These are phyloP conservation scores for Mesochorus sp. DNA, from an alignment of 2,888 invertebrate genomes.

Conservation along the genomic window DNA sequence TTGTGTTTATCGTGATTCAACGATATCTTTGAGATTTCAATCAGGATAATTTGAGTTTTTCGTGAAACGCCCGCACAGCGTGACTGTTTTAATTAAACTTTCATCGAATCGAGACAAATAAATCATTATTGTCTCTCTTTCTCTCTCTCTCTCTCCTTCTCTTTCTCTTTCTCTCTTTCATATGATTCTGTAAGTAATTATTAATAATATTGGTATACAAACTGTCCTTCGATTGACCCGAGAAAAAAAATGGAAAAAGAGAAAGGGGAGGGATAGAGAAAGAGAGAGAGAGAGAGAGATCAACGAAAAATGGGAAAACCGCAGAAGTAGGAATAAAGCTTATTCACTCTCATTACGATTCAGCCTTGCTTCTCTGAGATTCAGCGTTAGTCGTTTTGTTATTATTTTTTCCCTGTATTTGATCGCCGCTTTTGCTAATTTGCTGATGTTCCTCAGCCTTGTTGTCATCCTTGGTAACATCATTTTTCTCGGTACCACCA, in stretches of 20 bases:
- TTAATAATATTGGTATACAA: neutral
- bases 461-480: constrained; percentile 56
- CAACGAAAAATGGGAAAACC: neutral
- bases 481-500: constrained; percentile 58
- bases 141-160: neutral
- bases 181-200: too few species aligned
- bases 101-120: too few species aligned
- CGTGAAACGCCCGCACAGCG: too few species aligned
- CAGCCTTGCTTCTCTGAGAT: constrained; percentile 73
- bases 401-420: constrained; percentile 71
- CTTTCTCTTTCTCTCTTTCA: neutral
- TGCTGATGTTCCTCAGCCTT: constrained; percentile 66
- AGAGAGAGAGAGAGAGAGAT: neutral
- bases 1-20: neutral
- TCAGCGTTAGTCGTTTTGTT: constrained; percentile 69
- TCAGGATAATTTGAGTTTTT: too few species aligned
- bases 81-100: too few species aligned
- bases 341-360: constrained; percentile 72
- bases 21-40: neutral
- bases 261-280: neutral
- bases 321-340: neutral
- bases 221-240: neutral
- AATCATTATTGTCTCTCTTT: too few species aligned
- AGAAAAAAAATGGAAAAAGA: neutral
- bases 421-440: constrained; percentile 68